Conservation (phyloP, 2,113 vertebrate species). For the Macaca fascicularis region T2T-MFA8v1.1 NC_088394.1:45499501-45500000, state of each 20-base stretch:
- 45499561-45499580: neutral
- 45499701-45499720: neutral
- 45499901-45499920: neutral
- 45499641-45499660: neutral
- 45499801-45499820: neutral
- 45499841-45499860: neutral
- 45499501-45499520: neutral
- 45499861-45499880: neutral
- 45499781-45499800: neutral
- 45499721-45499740: neutral
- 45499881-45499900: neutral
- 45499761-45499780: neutral
- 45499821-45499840: neutral
- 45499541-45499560: neutral
- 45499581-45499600: neutral
- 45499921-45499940: too few relatives aligned
- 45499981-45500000: too few relatives aligned
- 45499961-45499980: too few relatives aligned
- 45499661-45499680: neutral
- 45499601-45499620: neutral
- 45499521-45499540: neutral
- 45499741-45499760: fast-evolving
- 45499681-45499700: neutral
- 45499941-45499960: too few relatives aligned
- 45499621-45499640: neutral